phyloP scores from a whole-genome alignment of 2,888 invertebrate species.

The Gymnocheta viridis region DNA sequence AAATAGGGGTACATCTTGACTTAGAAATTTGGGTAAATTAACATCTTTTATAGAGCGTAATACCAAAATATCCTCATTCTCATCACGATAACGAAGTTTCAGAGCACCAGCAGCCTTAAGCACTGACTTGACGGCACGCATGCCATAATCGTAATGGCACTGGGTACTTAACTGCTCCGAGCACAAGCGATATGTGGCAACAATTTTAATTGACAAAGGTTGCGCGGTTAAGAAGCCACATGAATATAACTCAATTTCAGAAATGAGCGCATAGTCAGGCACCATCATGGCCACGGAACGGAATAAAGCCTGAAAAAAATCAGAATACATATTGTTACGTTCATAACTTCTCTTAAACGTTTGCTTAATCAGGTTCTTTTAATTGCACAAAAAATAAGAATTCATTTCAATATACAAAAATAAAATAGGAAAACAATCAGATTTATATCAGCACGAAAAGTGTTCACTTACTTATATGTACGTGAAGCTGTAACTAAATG shows the following conservation, averaged over 20 bases:
- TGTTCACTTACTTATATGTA: no score
- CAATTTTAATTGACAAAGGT: slow-evolving; percentile 95
- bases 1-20: slow-evolving; percentile 94
- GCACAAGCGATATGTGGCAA: slow-evolving; percentile 95
- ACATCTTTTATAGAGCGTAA: slow-evolving; percentile 96
- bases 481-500: no score
- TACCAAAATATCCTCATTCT: slow-evolving; percentile 92
- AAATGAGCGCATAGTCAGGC: slow-evolving; percentile 96
- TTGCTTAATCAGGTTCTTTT: no score
- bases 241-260: slow-evolving; percentile 96
- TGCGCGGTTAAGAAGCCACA: slow-evolving; percentile 95
- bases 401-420: no score
- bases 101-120: slow-evolving; percentile 94
- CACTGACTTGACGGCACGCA: slow-evolving; percentile 97
- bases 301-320: slow-evolving; percentile 87
- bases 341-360: no score
- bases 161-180: slow-evolving; percentile 97
- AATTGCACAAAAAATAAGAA: no score
- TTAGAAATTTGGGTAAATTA: slow-evolving; percentile 95
- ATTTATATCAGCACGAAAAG: no score
- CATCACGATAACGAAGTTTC: slow-evolving; percentile 93
- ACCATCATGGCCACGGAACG: slow-evolving; percentile 99
- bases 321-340: no score
- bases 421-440: no score
- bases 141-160: slow-evolving; percentile 97